A percentile compares a stretch with the other conserved stretches of the same genome.
These are phyloP conservation scores for Anseranas semipalmata DNA, from an alignment of 2,113 vertebrate species.

Conservation along the genomic window DNA sequence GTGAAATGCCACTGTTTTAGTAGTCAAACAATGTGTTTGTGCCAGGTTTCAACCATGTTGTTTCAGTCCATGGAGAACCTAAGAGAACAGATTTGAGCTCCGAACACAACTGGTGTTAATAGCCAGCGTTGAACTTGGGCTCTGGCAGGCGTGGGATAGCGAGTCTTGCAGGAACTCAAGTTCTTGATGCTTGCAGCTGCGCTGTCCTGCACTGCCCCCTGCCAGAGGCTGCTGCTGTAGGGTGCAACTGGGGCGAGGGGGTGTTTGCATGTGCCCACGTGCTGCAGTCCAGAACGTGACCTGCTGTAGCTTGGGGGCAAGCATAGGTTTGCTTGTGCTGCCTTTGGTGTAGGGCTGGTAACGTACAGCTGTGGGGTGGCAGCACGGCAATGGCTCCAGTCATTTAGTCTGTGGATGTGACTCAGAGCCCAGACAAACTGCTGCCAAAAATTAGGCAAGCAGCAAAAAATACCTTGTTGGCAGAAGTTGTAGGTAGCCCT, in stretches of 20 bases:
- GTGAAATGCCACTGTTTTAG: accelerated
- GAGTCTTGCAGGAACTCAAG: accelerated
- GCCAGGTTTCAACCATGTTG: accelerated
- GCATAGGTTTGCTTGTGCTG: neutral
- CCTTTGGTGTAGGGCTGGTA: neutral
- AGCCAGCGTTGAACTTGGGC: neutral
- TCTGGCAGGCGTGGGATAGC: accelerated
- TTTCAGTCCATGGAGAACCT: neutral
- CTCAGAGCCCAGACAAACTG: neutral
- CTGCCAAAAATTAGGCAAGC: neutral
- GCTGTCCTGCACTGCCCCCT: neutral
- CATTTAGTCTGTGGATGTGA: neutral
- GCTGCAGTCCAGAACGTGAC: neutral
- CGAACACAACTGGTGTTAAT: too few relatives aligned
- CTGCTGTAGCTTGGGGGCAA: neutral
- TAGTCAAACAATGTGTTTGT: accelerated
- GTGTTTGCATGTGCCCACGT: neutral
- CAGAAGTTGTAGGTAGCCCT: neutral
- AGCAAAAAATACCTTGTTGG: accelerated
- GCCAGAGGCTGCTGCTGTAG: neutral
- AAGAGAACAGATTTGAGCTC: neutral
- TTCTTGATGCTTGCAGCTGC: neutral
- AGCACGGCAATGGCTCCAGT: neutral
- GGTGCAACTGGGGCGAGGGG: neutral
- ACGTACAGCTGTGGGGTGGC: neutral